These are phyloP conservation scores for Orestias chungarensis DNA, from an alignment of 2,797 vertebrate species.

Conservation along the genomic window DNA sequence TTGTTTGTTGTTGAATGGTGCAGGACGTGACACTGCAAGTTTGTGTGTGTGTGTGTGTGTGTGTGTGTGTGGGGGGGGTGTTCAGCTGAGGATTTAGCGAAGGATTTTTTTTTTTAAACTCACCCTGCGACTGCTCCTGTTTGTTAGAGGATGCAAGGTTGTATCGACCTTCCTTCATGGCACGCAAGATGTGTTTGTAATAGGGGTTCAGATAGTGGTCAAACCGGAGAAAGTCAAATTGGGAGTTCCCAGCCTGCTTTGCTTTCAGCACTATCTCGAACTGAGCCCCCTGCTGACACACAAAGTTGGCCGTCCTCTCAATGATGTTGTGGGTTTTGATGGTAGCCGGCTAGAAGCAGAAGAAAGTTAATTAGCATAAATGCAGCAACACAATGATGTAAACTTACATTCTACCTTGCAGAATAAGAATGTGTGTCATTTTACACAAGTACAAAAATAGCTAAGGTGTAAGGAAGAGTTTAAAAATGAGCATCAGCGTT, in stretches of 20 bases:
- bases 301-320: conserved; percentile 95
- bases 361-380: background rate
- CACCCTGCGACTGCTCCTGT: conserved; percentile 81
- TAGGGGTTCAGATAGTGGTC: conserved; percentile 99
- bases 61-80: too few relatives aligned
- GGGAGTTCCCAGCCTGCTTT: conserved; percentile 95
- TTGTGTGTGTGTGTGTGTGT: too few relatives aligned
- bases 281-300: conserved; percentile 95
- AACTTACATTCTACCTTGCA: background rate
- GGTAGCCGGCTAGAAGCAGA: conserved; percentile 87
- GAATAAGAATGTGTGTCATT: background rate
- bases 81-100: background rate
- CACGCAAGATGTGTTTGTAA: conserved; percentile 95
- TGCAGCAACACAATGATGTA: background rate
- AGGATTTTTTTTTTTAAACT: conserved; percentile 40
- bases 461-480: background rate
- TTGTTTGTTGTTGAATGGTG: too few relatives aligned
- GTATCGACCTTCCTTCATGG: conserved; percentile 96
- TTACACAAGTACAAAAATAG: background rate
- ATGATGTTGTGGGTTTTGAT: conserved; percentile 98
- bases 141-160: conserved; percentile 77
- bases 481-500: conserved; percentile 2
- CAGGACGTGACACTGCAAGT: too few relatives aligned
- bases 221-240: conserved; percentile 97
- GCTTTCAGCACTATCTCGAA: conserved; percentile 99